Evolutionary conservation across 2,888 invertebrate species (phyloP).

Genomic region (Agrochola circellaris): DNA sequence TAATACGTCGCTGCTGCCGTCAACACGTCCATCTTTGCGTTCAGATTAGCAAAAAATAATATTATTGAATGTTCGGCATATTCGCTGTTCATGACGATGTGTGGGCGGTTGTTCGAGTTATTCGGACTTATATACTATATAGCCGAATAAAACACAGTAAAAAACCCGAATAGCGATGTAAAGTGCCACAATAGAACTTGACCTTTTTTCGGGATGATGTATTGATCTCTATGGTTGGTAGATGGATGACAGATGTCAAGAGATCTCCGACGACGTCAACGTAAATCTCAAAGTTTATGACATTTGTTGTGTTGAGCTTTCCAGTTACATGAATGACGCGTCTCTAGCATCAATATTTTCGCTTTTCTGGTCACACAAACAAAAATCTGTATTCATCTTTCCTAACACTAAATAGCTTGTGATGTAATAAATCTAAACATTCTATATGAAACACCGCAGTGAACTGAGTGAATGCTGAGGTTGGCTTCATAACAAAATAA

Average conservation of each 20-base stretch:
- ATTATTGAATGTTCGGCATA: too few species aligned
- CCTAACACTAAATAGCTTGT: background rate
- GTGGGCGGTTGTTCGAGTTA: too few species aligned
- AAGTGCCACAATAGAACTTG: too few species aligned
- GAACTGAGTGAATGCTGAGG: background rate
- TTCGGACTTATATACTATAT: too few species aligned
- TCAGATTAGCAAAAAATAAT: too few species aligned
- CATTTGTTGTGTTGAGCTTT: background rate
- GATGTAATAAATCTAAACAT: constrained; percentile 2
- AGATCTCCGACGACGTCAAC: background rate
- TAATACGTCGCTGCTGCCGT: too few species aligned
- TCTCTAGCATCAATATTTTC: background rate
- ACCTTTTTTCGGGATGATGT: background rate
- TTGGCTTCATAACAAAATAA: constrained; percentile 24
- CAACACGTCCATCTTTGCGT: too few species aligned
- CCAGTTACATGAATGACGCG: background rate
- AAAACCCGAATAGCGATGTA: too few species aligned
- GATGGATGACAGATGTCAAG: background rate
- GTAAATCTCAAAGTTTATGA: background rate
- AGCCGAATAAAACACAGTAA: too few species aligned
- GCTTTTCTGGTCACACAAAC: background rate
- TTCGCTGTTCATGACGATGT: too few species aligned
- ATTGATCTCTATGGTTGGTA: constrained; percentile 1
- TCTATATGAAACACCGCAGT: background rate
- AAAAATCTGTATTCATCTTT: background rate